Percentiles rank a stretch among this genome's conserved stretches.
Conservation (phyloP, 2,797 vertebrate genomes). For the Pampus argenteus region DNA sequence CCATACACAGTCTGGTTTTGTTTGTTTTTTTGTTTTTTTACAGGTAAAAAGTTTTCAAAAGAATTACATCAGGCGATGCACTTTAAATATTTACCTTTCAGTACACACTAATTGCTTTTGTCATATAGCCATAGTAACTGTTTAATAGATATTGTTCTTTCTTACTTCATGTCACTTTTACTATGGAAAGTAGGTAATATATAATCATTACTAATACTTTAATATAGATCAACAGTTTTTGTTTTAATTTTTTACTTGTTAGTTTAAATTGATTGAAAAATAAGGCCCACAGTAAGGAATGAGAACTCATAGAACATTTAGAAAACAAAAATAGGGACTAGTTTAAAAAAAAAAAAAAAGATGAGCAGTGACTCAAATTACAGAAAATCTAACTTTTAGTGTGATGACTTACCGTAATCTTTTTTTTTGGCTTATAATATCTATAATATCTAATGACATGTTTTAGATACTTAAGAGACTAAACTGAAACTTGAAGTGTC, state of each 20-base stretch:
- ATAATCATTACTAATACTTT: not conserved
- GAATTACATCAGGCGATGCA: slow-evolving; percentile 2
- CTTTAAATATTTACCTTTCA: slow-evolving; percentile 21
- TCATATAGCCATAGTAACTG: not conserved
- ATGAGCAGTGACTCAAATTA: too few species aligned
- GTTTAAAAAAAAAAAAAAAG: not conserved
- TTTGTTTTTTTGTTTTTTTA: not conserved
- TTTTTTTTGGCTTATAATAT: not conserved
- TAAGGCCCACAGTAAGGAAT: too few species aligned
- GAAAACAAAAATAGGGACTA: too few species aligned
- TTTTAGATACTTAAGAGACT: too few species aligned
- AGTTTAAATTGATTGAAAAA: slow-evolving; percentile 1
- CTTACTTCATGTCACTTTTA: not conserved
- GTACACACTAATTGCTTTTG: not conserved
- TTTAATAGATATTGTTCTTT: not conserved
- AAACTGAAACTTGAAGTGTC: not conserved
- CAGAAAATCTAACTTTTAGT: too few species aligned
- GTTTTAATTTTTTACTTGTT: not conserved
- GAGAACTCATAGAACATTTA: too few species aligned
- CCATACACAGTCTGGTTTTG: not conserved
- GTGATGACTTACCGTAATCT: too few species aligned
- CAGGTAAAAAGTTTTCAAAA: not conserved
- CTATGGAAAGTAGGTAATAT: not conserved
- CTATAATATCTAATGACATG: not conserved
- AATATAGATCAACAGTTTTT: not conserved